Conservation (phyloP, 2,888 invertebrate species). For the Thera obeliscata region DNA sequence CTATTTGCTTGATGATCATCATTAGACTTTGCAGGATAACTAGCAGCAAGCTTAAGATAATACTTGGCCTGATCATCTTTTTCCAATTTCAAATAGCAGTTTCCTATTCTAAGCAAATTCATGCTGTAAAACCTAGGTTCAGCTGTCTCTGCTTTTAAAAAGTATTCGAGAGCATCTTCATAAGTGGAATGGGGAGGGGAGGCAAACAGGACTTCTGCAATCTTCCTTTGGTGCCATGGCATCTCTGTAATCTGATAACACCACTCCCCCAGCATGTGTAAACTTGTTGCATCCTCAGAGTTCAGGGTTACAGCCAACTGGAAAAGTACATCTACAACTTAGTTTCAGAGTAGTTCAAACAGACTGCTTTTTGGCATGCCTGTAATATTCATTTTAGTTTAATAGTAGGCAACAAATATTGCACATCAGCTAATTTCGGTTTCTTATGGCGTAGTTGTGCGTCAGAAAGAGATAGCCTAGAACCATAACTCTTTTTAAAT, state of each 20-base stretch:
- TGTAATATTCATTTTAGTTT: too few relatives aligned
- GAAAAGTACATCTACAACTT: conserved; percentile 42
- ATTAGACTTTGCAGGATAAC: conserved; percentile 86
- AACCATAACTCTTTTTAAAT: too few relatives aligned
- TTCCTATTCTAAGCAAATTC: conserved; percentile 92
- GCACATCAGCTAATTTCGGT: too few relatives aligned
- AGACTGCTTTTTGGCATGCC: too few relatives aligned
- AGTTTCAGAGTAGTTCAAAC: neutral
- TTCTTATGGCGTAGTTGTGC: too few relatives aligned
- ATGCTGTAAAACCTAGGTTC: conserved; percentile 93
- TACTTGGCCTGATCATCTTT: conserved; percentile 87
- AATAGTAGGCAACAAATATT: too few relatives aligned
- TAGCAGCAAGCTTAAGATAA: conserved; percentile 86
- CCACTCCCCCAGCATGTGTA: conserved; percentile 94
- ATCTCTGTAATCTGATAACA: conserved; percentile 93
- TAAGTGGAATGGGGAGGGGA: conserved; percentile 91
- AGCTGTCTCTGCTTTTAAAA: conserved; percentile 89
- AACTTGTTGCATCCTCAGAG: conserved; percentile 91
- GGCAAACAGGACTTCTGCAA: conserved; percentile 90
- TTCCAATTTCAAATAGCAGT: conserved; percentile 88
- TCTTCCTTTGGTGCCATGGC: conserved; percentile 92
- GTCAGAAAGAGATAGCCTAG: too few relatives aligned
- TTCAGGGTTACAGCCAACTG: conserved; percentile 91
- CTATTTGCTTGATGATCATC: conserved; percentile 87
- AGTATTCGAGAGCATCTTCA: conserved; percentile 93